Percentiles rank a stretch among this genome's conserved stretches.
phyloP scores from a whole-genome alignment of 1,140 invertebrate genomes.

The Euglossa dilemma region DNA sequence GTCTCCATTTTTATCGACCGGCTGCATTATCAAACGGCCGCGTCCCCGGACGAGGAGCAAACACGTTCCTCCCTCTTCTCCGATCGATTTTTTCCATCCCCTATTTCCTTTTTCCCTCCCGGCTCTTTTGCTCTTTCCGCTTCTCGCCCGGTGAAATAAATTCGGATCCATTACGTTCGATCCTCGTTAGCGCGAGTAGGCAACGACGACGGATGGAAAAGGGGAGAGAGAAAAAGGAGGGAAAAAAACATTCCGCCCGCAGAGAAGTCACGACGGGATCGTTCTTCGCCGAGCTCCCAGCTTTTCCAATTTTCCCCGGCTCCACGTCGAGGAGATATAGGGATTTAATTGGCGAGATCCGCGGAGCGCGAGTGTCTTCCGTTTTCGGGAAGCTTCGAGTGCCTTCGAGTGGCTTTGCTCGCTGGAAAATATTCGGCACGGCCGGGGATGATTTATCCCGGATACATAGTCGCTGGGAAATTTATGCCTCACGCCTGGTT shows the following conservation, averaged over 20 bases:
- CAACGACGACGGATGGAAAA: not conserved
- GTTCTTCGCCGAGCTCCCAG: not conserved
- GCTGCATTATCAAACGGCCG: slow-evolving; percentile 8
- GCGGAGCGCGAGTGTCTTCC: not conserved
- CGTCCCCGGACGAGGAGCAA: slow-evolving; percentile 37
- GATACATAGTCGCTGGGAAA: not conserved
- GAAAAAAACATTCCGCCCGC: not conserved
- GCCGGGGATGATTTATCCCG: not conserved
- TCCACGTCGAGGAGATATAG: not conserved
- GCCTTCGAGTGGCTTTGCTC: not conserved
- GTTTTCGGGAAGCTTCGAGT: not conserved
- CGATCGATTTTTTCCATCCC: slow-evolving; percentile 31
- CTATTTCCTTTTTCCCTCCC: not conserved
- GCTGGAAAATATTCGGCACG: not conserved
- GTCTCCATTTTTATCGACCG: slow-evolving; percentile 44
- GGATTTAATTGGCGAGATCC: slow-evolving; percentile 8
- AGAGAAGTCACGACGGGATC: not conserved
- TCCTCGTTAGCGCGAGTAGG: slow-evolving; percentile 17
- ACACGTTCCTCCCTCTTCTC: slow-evolving; percentile 10
- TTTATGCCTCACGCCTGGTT: not conserved
- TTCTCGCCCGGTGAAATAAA: slow-evolving; percentile 10
- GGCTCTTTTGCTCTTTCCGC: not conserved
- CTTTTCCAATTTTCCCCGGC: not conserved
- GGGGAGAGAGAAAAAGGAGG: not conserved
- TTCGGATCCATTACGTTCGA: slow-evolving; percentile 32